Evolutionary conservation across 2,113 vertebrate species (phyloP).

Genomic region (Solenodon paradoxus): DNA sequence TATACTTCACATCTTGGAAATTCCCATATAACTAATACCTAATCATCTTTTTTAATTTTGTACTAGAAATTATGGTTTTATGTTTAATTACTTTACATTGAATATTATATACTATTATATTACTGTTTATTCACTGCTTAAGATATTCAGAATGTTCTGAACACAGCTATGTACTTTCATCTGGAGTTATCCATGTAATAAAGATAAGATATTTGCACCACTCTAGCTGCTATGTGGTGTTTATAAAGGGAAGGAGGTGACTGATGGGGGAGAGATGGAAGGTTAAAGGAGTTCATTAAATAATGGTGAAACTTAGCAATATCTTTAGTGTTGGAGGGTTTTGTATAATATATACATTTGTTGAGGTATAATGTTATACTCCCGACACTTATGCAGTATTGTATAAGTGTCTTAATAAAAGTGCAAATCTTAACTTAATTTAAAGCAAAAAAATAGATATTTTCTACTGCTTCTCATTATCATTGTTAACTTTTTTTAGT

Average conservation of each 20-base stretch:
- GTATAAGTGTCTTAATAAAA: no score
- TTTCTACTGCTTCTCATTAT: background rate
- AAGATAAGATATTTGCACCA: background rate
- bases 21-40: background rate
- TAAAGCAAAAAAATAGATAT: no score
- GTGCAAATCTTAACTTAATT: no score
- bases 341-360: no score
- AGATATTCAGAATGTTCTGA: background rate
- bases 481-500: background rate
- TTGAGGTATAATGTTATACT: no score
- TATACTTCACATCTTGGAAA: background rate
- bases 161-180: background rate
- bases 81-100: background rate
- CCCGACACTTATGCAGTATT: no score
- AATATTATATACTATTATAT: background rate
- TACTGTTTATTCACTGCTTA: background rate
- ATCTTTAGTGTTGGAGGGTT: no score
- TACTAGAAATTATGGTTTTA: background rate
- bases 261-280: no score
- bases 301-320: no score
- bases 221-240: no score
- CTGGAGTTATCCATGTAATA: background rate
- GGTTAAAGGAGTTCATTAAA: no score
- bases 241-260: no score
- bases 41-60: background rate